A percentile compares a stretch with the other conserved stretches of the same genome.
Conservation (phyloP, 2,113 vertebrate genomes). For the Notechis scutatus region DNA sequence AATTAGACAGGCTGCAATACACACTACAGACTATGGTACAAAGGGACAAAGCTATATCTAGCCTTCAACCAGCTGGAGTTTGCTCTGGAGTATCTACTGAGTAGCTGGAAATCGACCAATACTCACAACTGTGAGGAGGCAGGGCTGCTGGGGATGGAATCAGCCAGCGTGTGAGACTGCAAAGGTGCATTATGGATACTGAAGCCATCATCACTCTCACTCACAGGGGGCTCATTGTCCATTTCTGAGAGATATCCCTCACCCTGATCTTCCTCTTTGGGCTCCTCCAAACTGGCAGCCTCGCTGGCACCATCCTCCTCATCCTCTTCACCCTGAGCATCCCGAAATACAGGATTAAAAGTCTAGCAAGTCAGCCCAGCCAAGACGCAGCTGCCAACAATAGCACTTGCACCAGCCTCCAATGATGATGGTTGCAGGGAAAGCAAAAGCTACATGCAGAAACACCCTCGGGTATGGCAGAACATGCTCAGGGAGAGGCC, state of each 20-base stretch:
- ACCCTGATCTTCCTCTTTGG: slow-evolving; percentile 87
- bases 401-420: slow-evolving; percentile 8
- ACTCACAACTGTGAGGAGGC: slow-evolving; percentile 98
- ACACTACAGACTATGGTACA: background rate
- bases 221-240: slow-evolving; percentile 92
- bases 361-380: slow-evolving; percentile 11
- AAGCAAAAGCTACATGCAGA: background rate
- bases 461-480: background rate
- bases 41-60: slow-evolving; percentile 3
- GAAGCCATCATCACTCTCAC: slow-evolving; percentile 97
- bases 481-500: background rate
- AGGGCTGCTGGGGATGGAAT: slow-evolving; percentile 97
- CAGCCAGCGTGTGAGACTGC: slow-evolving; percentile 88
- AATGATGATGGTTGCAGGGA: background rate
- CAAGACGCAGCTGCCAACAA: background rate
- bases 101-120: slow-evolving; percentile 34
- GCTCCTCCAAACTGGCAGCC: slow-evolving; percentile 88
- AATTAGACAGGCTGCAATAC: background rate
- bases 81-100: background rate
- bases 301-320: slow-evolving; percentile 95
- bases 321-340: slow-evolving; percentile 87
- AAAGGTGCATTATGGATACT: slow-evolving; percentile 90
- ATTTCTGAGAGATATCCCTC: slow-evolving; percentile 93
- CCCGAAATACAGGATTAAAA: slow-evolving; percentile 69
- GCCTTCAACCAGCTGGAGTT: background rate